phyloP scores from a whole-genome alignment of 2,113 vertebrate species.

The Apodemus speciosus region DNA sequence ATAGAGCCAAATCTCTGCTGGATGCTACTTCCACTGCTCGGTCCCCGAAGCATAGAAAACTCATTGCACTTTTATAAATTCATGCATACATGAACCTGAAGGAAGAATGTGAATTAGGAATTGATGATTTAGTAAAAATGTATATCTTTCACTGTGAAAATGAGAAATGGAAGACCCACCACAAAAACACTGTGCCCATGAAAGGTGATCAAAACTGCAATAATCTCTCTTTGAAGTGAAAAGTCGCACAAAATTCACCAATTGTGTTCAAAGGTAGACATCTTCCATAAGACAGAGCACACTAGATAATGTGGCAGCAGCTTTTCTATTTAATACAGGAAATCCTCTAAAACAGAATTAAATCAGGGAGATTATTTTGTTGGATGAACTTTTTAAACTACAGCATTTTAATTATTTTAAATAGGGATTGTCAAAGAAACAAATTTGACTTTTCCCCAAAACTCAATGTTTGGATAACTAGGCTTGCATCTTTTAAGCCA shows the following conservation, averaged over 20 bases:
- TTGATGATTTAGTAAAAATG: constrained; percentile 72
- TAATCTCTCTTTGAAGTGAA: constrained; percentile 52
- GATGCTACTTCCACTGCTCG: constrained; percentile 62
- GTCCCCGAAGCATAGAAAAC: constrained; percentile 69
- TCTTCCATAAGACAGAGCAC: constrained; percentile 14
- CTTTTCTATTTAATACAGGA: constrained; percentile 7
- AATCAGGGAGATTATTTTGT: constrained; percentile 36
- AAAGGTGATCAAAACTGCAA: constrained; percentile 71
- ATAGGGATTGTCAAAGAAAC: constrained; percentile 21
- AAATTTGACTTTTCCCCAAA: neutral
- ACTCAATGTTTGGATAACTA: neutral
- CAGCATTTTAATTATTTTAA: constrained; percentile 15
- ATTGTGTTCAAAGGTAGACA: constrained; percentile 63
- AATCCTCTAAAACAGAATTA: constrained; percentile 46
- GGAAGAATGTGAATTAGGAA: constrained; percentile 69
- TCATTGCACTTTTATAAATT: constrained; percentile 68
- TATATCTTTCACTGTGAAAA: constrained; percentile 46
- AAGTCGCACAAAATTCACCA: constrained; percentile 52
- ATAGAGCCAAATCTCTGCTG: constrained; percentile 69
- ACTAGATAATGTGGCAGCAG: neutral
- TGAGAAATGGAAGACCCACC: constrained; percentile 57
- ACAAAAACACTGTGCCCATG: constrained; percentile 61
- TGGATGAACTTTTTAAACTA: constrained; percentile 40
- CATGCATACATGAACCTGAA: constrained; percentile 59
- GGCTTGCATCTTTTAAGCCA: constrained; percentile 22